Conservation (phyloP, 2,888 invertebrate genomes). For the Azorinus chamasolen region DNA sequence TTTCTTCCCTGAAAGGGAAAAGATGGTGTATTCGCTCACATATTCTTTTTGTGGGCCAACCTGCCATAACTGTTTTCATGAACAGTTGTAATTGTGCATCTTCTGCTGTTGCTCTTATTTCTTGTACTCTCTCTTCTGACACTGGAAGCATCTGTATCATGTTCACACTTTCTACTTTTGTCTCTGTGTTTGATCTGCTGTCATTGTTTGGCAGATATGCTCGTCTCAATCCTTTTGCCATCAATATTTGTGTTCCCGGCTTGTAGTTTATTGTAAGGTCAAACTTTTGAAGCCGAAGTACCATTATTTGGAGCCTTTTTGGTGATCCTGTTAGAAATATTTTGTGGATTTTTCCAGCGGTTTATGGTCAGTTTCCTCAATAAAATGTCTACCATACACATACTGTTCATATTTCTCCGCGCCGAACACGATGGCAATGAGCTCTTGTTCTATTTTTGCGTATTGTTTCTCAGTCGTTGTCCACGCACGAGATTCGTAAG, state of each 20-base stretch:
- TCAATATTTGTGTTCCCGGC: constrained; percentile 47
- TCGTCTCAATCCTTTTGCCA: constrained; percentile 52
- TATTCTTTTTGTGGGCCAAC: constrained; percentile 56
- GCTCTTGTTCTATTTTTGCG: constrained; percentile 70
- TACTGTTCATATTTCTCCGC: constrained; percentile 58
- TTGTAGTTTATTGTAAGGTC: constrained; percentile 46
- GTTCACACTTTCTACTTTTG: constrained; percentile 7
- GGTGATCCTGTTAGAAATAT: constrained; percentile 53
- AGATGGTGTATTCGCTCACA: too few relatives aligned
- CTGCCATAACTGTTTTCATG: constrained; percentile 21
- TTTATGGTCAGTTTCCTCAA: constrained; percentile 61
- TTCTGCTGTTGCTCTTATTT: constrained; percentile 20
- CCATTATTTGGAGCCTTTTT: constrained; percentile 66
- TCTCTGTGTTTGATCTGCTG: constrained; percentile 5
- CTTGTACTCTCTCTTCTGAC: constrained; percentile 3
- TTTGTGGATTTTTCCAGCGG: constrained; percentile 53
- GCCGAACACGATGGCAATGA: constrained; percentile 57
- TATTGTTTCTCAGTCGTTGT: constrained; percentile 57
- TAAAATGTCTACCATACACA: constrained; percentile 44
- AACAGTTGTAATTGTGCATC: constrained; percentile 36
- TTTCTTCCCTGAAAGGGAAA: constrained; percentile 51
- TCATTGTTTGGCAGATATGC: constrained; percentile 21
- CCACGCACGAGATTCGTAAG: constrained; percentile 57
- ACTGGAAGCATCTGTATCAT: background rate
- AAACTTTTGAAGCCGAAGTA: constrained; percentile 59